A percentile compares a stretch with the other conserved stretches of the same genome.
These are phyloP conservation scores for Hymenopus coronatus DNA, from an alignment of 2,888 invertebrate genomes.

Conservation along the genomic window DNA sequence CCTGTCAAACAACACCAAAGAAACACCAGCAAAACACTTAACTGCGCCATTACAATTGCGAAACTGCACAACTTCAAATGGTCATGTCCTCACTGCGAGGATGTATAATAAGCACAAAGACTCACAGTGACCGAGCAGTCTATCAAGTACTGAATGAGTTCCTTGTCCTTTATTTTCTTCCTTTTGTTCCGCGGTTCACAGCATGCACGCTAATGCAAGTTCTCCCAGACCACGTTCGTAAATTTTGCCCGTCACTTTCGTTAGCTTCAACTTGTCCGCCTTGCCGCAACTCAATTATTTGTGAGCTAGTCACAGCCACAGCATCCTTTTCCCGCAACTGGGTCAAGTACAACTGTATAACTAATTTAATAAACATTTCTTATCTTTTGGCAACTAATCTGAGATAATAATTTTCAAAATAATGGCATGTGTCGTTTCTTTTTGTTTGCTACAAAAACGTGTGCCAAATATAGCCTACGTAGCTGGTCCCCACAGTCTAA, in stretches of 20 bases:
- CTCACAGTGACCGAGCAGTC: neutral
- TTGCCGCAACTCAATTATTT: neutral
- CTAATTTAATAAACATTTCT: neutral
- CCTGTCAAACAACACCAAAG: conserved; percentile 9
- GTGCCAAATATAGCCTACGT: neutral
- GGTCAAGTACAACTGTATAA: neutral
- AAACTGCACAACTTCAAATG: neutral
- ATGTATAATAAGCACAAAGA: neutral
- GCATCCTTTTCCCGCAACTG: neutral
- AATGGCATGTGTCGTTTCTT: neutral
- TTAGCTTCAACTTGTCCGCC: neutral
- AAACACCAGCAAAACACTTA: neutral
- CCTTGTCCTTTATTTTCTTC: neutral
- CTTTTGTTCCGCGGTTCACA: neutral
- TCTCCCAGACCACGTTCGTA: no score
- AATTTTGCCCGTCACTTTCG: neutral
- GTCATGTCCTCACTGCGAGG: neutral
- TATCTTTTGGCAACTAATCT: neutral
- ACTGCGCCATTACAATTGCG: conserved; percentile 24
- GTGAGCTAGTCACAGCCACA: neutral
- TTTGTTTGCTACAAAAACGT: neutral
- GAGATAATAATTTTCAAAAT: no score
- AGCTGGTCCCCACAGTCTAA: fast-evolving
- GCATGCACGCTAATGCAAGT: neutral
- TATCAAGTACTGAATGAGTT: neutral